These are phyloP conservation scores for Oopsacas minuta DNA, from an alignment of 37 sponge, comb jelly and placozoan species.

Conservation along the genomic window DNA sequence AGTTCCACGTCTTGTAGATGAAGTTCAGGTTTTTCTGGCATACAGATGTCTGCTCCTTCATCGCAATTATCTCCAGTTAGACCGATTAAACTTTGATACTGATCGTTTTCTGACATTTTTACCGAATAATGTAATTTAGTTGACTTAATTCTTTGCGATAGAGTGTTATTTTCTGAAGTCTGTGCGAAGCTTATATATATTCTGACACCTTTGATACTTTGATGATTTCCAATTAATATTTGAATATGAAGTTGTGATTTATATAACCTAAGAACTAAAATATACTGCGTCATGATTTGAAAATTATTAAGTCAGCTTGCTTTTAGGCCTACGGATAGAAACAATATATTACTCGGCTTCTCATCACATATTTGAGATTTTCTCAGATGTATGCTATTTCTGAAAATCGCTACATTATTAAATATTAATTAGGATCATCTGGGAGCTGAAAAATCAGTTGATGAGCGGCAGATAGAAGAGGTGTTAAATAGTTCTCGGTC, in stretches of 20 bases:
- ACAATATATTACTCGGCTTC: neutral
- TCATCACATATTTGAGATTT: neutral
- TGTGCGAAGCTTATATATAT: neutral
- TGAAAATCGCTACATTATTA: neutral
- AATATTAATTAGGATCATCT: neutral
- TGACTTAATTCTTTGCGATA: neutral
- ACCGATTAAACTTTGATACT: conserved; percentile 18
- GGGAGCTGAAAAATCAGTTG: neutral
- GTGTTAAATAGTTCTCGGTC: neutral
- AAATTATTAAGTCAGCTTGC: neutral
- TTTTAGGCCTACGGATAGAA: neutral
- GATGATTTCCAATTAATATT: neutral
- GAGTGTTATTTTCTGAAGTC: neutral
- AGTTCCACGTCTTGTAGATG: conserved; percentile 34
- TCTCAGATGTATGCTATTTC: neutral
- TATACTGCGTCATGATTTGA: neutral
- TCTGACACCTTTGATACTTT: neutral
- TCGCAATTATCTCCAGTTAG: neutral
- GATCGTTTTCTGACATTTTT: neutral
- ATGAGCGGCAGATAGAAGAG: neutral
- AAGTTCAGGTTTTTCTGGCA: conserved; percentile 2
- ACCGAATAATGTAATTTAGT: neutral
- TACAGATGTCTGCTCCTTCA: neutral
- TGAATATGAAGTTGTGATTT: conserved; percentile 3
- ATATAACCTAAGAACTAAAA: neutral